Conservation (phyloP, 1,140 invertebrate genomes). For the Pseudomyrmex pallidus region DNA sequence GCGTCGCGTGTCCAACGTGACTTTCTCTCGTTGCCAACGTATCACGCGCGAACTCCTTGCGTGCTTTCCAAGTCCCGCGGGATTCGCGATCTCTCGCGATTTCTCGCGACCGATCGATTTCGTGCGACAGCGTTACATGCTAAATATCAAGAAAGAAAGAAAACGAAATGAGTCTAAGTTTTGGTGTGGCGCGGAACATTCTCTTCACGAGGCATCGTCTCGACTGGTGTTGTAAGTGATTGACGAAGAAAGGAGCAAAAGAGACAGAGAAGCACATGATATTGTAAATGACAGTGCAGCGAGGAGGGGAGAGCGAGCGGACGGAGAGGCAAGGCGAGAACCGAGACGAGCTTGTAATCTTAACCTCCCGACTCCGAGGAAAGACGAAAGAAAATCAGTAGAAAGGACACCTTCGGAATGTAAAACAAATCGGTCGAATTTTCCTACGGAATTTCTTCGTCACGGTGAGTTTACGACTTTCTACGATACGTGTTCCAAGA, state of each 20-base stretch:
- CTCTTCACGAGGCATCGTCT: background rate
- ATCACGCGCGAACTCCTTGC: background rate
- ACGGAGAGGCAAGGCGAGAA: constrained; percentile 3
- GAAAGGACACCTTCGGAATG: background rate
- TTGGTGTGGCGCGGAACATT: background rate
- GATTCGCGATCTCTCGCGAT: constrained; percentile 6
- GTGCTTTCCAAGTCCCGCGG: background rate
- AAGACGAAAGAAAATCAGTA: background rate
- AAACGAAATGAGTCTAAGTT: constrained; percentile 10
- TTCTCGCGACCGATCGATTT: constrained; percentile 50
- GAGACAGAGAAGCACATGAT: background rate
- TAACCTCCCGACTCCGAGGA: background rate
- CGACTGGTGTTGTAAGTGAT: constrained; percentile 2
- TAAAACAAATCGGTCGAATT: background rate
- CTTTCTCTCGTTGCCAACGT: background rate
- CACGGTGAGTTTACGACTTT: constrained; percentile 22
- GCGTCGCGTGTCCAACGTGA: constrained; percentile 17
- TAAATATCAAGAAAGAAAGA: background rate
- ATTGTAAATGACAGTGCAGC: constrained; percentile 32
- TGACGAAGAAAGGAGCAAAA: background rate
- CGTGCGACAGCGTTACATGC: constrained; percentile 27
- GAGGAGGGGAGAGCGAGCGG: constrained; percentile 10
- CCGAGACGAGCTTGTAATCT: constrained; percentile 11
- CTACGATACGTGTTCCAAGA: background rate
- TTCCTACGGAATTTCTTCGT: background rate